These are phyloP conservation scores for Crotalus helleri DNA, from an alignment of 2,113 vertebrate species.

Conservation along the genomic window DNA sequence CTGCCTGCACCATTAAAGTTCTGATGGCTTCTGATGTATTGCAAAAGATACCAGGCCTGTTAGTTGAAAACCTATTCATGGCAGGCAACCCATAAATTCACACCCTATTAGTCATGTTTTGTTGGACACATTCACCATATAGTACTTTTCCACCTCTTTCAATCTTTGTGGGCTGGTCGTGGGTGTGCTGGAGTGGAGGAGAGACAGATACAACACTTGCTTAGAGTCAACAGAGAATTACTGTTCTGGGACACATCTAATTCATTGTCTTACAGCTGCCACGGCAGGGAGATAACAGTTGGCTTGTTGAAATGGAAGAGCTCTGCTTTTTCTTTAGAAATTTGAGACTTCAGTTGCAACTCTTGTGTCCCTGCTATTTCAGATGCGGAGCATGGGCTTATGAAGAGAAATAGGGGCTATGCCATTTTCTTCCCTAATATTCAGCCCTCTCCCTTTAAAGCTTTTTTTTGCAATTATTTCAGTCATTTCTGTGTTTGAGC, in stretches of 20 bases:
- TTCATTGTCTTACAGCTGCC: slow-evolving; percentile 20
- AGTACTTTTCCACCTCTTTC: slow-evolving; percentile 6
- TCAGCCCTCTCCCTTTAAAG: neutral
- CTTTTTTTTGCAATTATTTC: slow-evolving; percentile 31
- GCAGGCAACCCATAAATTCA: slow-evolving; percentile 7
- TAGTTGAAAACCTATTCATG: neutral
- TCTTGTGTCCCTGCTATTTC: slow-evolving; percentile 11
- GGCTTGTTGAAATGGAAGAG: neutral
- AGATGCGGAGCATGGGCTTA: neutral
- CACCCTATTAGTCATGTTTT: neutral
- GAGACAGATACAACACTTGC: neutral
- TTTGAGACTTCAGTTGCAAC: neutral
- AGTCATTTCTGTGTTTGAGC: slow-evolving; percentile 38
- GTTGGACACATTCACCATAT: neutral
- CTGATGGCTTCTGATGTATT: neutral
- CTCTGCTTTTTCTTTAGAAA: slow-evolving; percentile 19
- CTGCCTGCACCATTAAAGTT: neutral
- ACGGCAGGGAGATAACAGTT: neutral
- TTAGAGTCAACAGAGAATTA: slow-evolving; percentile 33
- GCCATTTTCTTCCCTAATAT: rapidly evolving
- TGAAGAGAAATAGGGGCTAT: rapidly evolving
- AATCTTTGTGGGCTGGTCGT: neutral
- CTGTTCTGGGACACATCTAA: slow-evolving; percentile 7
- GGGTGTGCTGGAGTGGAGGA: neutral
- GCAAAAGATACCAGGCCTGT: neutral